Base-by-base conservation (phyloP, 2,113 vertebrate species). In the Toxotes chatareus region DNA sequence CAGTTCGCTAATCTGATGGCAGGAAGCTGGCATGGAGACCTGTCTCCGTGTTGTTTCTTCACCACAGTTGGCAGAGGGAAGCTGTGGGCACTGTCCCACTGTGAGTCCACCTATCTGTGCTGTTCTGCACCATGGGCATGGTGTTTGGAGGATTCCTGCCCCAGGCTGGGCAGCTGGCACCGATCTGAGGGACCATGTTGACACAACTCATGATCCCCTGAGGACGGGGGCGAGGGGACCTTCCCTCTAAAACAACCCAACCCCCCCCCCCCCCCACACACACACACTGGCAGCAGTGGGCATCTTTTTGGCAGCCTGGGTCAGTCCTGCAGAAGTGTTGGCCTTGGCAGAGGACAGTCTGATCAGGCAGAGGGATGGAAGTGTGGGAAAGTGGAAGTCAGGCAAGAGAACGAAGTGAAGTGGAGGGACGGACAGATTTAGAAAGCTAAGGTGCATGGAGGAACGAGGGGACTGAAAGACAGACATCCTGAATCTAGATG, bases 201-300 rank as follows among this genome's bases (percentile, higher is more conserved):
- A 93, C 80, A 92, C 79, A 84, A 78, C 76, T 83, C 73, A 80
- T 91, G 83, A 90, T 83, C 73, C 79, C 46, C 57, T n/a, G 61
- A 74, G 68, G 61, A 61, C 42, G 12, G 64, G 34, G 64, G 12
- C 11, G 42, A 0, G 14, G 51, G 46, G 51, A 53, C 49, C 46
- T 85, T 53, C 88, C 72, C 46, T 86, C 73, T 82, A 81, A 88
- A 93, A 89, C 87, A 88, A 75, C 65, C 70, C 13, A 23, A 53
- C 55, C 66, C 57, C 55, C 65, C 27, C 27, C 70, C 13, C 31
- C 57, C 57, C 69, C 57, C 55, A 90, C 27, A 27, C 27, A 27
- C 27, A 27, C 27, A 27, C 27, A 1, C 27, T 90, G 92, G 89
- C 92, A 92, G 70, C 63, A 71, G 60, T 4, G 42, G 86, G 73